Evolutionary conservation across 2,113 vertebrate species (phyloP).

Genomic region (rat (Rattus norvegicus)): GRCr8 NC_086027.1:25254501-25255000

Average conservation of each 20-base stretch:
- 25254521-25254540: constrained; percentile 33
- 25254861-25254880: neutral
- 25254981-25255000: no score
- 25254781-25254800: neutral
- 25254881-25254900: neutral
- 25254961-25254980: no score
- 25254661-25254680: neutral
- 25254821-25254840: neutral
- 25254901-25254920: neutral
- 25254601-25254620: neutral
- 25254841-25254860: no score
- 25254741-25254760: neutral
- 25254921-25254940: neutral
- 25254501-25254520: neutral
- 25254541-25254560: neutral
- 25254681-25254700: neutral
- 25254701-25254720: neutral
- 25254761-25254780: neutral
- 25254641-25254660: neutral
- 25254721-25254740: neutral
- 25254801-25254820: neutral
- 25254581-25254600: neutral
- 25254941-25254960: neutral
- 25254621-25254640: neutral
- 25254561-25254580: neutral